Conservation (phyloP, 1,140 invertebrate species). For the Aricia agestis region DNA sequence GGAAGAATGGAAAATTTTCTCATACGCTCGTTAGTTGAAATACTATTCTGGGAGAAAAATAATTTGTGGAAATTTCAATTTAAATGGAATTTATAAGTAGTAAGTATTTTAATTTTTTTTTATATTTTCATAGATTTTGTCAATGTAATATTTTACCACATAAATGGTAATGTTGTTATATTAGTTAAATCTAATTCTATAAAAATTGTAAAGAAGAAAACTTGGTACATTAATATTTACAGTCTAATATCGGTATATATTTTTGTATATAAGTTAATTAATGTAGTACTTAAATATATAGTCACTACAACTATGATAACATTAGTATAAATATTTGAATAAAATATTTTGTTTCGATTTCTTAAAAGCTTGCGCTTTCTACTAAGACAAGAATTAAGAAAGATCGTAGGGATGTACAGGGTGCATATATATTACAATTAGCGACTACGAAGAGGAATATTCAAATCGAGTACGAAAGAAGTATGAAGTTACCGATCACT, state of each 20-base stretch:
- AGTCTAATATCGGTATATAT: conserved; percentile 64
- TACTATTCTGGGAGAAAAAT: background rate
- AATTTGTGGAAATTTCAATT: background rate
- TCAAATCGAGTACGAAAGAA: conserved; percentile 31
- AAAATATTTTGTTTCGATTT: conserved; percentile 64
- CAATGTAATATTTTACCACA: background rate
- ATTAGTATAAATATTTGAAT: conserved; percentile 74
- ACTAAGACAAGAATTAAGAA: conserved; percentile 40
- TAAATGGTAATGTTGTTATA: conserved; percentile 27
- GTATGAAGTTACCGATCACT: conserved; percentile 26
- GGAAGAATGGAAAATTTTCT: background rate
- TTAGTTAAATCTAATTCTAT: conserved; percentile 50
- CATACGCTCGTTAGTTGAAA: background rate
- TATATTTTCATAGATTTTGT: background rate
- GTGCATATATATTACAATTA: conserved; percentile 42
- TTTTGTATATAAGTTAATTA: conserved; percentile 71
- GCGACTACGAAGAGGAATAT: conserved; percentile 38
- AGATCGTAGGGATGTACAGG: conserved; percentile 13
- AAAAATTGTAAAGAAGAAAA: conserved; percentile 73
- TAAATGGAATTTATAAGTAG: no score
- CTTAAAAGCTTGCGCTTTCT: conserved; percentile 55
- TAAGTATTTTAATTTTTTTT: background rate
- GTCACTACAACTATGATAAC: conserved; percentile 65
- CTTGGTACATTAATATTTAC: conserved; percentile 72
- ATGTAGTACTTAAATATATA: conserved; percentile 52